Base-by-base conservation (phyloP, 2,888 invertebrate genomes). In the Megaustenia siamemsis region DNA sequence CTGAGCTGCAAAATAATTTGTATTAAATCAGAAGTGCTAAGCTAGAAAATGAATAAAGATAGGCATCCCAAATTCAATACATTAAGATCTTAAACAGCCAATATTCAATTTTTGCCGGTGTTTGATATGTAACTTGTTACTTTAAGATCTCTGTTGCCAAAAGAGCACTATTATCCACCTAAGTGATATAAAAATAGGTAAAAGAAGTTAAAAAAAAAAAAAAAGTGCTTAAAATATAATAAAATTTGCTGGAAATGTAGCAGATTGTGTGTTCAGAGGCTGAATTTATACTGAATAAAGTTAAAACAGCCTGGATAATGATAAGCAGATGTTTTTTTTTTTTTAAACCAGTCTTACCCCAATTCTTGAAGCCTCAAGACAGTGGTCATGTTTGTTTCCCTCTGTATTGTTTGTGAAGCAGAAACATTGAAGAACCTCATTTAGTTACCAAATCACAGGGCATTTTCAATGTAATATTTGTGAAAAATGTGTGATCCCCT, bases 401-500 rank as follows among this genome's bases (percentile, higher is more conserved):
- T 73, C 49, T 73, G 73, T 49, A 73, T 49, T 71, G 32, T 73
- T 73, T 49, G 32, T 49, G 45, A 73, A 73, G 73, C 21, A 49
- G 49, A 73, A 45, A 73, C 32, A 73, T 49, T 49, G 73, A n/a
- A 71, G 45, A 45, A 45, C 28, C 45, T 71, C 28, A 32, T 18
- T 73, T 32, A 73, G 73, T 73, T 32, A 49, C 24, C 38, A 38
- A 35, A 68, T 32, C n/a, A n/a, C n/a, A n/a, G n/a, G n/a, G n/a
- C n/a, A n/a, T n/a, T n/a, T n/a, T n/a, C n/a, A n/a, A n/a, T n/a
- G n/a, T n/a, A n/a, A n/a, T n/a, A n/a, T n/a, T n/a, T n/a, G n/a
- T n/a, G n/a, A n/a, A n/a, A n/a, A n/a, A n/a, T n/a, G n/a, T n/a
- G n/a, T n/a, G n/a, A n/a, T n/a, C n/a, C n/a, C n/a, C n/a, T n/a